Evolutionary conservation across 2,888 invertebrate genomes (phyloP).

Genomic region (Lithophane leautieri): DNA sequence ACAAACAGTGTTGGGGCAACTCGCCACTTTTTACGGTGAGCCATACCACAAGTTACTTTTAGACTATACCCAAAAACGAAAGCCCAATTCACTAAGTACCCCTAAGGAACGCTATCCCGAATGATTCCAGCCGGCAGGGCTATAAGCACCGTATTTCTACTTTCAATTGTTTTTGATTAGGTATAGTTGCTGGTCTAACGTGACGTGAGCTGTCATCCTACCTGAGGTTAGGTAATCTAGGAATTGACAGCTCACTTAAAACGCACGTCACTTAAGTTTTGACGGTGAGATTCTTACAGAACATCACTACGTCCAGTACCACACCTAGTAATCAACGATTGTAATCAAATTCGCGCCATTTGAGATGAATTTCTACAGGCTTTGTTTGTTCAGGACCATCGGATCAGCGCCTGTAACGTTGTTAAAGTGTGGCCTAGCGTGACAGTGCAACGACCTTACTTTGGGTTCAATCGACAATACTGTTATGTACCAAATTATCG

Average conservation of each 20-base stretch:
- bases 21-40: too few species aligned
- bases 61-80: neutral
- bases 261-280: too few species aligned
- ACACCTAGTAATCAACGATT: conserved; percentile 19
- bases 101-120: neutral
- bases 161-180: neutral
- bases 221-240: too few species aligned
- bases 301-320: neutral
- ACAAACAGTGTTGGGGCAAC: too few species aligned
- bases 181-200: neutral
- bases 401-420: conserved; percentile 8
- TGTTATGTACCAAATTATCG: conserved; percentile 9
- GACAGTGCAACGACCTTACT: conserved; percentile 41
- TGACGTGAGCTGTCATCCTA: neutral
- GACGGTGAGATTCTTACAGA: neutral
- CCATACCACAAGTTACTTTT: too few species aligned
- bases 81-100: neutral
- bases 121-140: neutral
- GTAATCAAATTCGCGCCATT: conserved; percentile 37
- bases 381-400: conserved; percentile 55
- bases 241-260: neutral
- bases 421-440: conserved; percentile 6
- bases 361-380: conserved; percentile 39
- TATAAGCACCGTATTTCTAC: neutral
- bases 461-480: conserved; percentile 17